phyloP scores from a whole-genome alignment of 53 echinoderm and acorn worm species.

The Antedon mediterranea region DNA sequence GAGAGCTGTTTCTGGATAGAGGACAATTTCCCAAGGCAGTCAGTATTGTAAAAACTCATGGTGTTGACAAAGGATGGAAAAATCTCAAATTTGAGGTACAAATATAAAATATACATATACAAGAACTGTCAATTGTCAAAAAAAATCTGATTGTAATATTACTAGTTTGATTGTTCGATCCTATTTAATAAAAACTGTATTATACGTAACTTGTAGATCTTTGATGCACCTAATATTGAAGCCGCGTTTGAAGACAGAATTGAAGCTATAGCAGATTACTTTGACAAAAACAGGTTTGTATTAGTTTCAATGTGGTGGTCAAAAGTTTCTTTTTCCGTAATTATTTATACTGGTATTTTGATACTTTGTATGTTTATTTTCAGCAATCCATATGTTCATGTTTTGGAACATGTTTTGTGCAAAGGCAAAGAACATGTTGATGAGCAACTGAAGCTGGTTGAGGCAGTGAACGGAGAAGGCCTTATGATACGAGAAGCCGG shows the following conservation, averaged over 20 bases:
- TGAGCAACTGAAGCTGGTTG: conserved; percentile 3
- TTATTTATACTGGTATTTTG: no score
- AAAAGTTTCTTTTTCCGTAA: no score
- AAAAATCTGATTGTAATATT: no score
- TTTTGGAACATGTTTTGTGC: conserved; percentile 7
- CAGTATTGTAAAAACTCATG: conserved; percentile 1
- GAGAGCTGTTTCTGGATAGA: not conserved
- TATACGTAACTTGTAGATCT: conserved; percentile 18
- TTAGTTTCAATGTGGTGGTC: not conserved
- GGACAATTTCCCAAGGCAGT: not conserved
- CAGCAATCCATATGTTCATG: conserved; percentile 4
- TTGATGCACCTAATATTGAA: conserved; percentile 20
- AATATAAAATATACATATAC: no score
- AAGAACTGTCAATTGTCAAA: no score
- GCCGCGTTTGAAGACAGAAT: conserved; percentile 14
- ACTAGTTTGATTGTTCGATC: no score
- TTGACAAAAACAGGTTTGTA: conserved; percentile 7
- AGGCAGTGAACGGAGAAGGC: conserved; percentile 11
- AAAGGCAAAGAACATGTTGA: not conserved
- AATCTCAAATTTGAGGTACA: not conserved
- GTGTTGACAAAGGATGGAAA: conserved; percentile 2
- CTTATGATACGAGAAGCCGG: conserved; percentile 15
- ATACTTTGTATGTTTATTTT: no score
- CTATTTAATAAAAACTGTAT: no score
- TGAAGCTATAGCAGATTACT: conserved; percentile 7